Conservation (phyloP, 2,113 vertebrate species). For the Larimichthys polyactis region DNA sequence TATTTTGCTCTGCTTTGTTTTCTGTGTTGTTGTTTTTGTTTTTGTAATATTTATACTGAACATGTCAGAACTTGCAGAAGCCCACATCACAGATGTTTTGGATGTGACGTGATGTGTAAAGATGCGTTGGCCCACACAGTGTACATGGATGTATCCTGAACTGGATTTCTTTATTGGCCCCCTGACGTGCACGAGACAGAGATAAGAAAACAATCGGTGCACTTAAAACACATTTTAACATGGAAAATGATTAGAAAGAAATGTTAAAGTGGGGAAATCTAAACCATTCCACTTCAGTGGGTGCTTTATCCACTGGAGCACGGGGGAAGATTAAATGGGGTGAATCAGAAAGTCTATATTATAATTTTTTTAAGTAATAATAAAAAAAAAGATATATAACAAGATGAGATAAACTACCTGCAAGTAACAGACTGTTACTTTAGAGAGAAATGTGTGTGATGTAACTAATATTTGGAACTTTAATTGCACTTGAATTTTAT, state of each 20-base stretch:
- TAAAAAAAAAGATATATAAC: slow-evolving; percentile 60
- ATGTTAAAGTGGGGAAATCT: slow-evolving; percentile 29
- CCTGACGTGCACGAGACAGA: slow-evolving; percentile 60
- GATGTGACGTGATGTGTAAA: slow-evolving; percentile 22
- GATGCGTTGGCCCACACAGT: slow-evolving; percentile 52
- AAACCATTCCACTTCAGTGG: slow-evolving; percentile 34
- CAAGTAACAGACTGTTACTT: slow-evolving; percentile 80
- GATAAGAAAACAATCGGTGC: slow-evolving; percentile 67
- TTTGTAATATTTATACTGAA: slow-evolving; percentile 81
- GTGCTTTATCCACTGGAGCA: slow-evolving; percentile 43
- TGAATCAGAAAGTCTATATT: slow-evolving; percentile 61
- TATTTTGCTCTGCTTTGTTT: slow-evolving; percentile 53
- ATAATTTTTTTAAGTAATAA: slow-evolving; percentile 42
- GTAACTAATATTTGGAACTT: slow-evolving; percentile 87
- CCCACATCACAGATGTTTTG: slow-evolving; percentile 66
- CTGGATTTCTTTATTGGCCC: slow-evolving; percentile 55
- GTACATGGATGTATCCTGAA: slow-evolving; percentile 54
- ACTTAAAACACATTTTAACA: slow-evolving; percentile 68
- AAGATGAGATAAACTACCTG: slow-evolving; percentile 83
- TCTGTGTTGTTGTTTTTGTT: slow-evolving; percentile 54
- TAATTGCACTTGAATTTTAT: slow-evolving; percentile 90
- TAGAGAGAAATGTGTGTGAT: slow-evolving; percentile 82
- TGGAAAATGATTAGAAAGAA: slow-evolving; percentile 30
- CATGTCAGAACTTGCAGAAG: slow-evolving; percentile 72
- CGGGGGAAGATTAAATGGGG: slow-evolving; percentile 43